Conservation (phyloP, 2,113 vertebrate genomes). For the Cyprinodon tularosa region DNA sequence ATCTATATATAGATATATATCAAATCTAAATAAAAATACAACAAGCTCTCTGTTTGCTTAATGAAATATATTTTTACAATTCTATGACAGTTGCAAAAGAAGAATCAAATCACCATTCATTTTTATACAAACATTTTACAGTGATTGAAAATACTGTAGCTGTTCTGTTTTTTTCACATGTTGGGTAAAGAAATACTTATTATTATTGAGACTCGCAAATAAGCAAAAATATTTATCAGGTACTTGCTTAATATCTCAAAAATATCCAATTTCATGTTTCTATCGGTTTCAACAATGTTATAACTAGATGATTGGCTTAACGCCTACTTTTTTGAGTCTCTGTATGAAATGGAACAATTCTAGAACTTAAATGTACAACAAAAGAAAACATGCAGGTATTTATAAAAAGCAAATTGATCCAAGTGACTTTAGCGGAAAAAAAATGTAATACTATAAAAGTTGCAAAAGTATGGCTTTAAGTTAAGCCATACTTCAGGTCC, state of each 20-base stretch:
- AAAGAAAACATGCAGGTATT: slow-evolving; percentile 2
- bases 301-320: no score
- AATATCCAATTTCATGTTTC: not conserved
- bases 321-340: not conserved
- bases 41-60: not conserved
- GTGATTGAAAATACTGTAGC: not conserved
- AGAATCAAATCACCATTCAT: not conserved
- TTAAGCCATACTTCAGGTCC: not conserved
- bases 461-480: slow-evolving; percentile 5
- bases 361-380: not conserved
- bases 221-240: not conserved
- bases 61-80: not conserved
- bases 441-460: not conserved
- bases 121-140: not conserved
- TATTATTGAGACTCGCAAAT: not conserved
- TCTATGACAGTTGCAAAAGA: not conserved
- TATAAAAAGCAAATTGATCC: not conserved
- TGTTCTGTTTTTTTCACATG: not conserved
- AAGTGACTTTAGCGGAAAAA: not conserved
- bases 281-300: not conserved
- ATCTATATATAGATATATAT: not conserved
- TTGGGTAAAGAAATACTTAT: not conserved
- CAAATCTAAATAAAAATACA: not conserved
- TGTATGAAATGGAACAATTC: no score
- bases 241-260: not conserved